A percentile compares a stretch with the other conserved stretches of the same genome.
phyloP scores from a whole-genome alignment of 1,140 invertebrate species.

The Potamilus streckersoni region DNA sequence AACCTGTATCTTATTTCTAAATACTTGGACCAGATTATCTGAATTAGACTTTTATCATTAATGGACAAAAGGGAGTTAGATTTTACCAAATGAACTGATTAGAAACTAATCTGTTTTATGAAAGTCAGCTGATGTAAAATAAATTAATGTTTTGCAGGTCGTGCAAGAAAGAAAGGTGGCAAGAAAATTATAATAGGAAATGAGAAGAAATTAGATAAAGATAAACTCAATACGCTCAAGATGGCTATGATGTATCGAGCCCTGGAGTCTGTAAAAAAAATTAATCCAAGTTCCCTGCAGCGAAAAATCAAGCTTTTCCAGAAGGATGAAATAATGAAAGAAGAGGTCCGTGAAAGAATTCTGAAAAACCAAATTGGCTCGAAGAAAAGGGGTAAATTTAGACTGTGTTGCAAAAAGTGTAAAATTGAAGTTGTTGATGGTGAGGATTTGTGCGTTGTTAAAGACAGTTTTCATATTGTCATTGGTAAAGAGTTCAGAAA shows the following conservation, averaged over 20 bases:
- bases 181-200: conserved; percentile 6
- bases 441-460: conserved; percentile 11
- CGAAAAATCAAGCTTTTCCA: conserved; percentile 14
- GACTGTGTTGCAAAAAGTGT: conserved; percentile 14
- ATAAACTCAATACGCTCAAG: conserved; percentile 21
- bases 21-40: too few relatives aligned
- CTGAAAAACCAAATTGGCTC: conserved; percentile 9
- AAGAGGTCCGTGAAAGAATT: conserved; percentile 3
- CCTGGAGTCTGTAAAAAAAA: conserved; percentile 5
- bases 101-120: too few relatives aligned
- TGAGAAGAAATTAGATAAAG: conserved; percentile 16
- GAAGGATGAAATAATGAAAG: conserved; percentile 18
- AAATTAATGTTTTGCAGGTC: not conserved
- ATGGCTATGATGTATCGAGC: conserved; percentile 23
- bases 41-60: too few relatives aligned
- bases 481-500: conserved; percentile 12
- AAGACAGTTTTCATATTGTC: conserved; percentile 6
- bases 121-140: too few relatives aligned
- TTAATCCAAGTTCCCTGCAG: conserved; percentile 1
- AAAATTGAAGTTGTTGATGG: not conserved
- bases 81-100: too few relatives aligned
- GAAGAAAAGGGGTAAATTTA: conserved; percentile 13
- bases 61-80: too few relatives aligned
- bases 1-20: too few relatives aligned
- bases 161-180: conserved; percentile 13